Conservation (phyloP, 2,888 invertebrate species). For the Venustoraphidia nigricollis region DNA sequence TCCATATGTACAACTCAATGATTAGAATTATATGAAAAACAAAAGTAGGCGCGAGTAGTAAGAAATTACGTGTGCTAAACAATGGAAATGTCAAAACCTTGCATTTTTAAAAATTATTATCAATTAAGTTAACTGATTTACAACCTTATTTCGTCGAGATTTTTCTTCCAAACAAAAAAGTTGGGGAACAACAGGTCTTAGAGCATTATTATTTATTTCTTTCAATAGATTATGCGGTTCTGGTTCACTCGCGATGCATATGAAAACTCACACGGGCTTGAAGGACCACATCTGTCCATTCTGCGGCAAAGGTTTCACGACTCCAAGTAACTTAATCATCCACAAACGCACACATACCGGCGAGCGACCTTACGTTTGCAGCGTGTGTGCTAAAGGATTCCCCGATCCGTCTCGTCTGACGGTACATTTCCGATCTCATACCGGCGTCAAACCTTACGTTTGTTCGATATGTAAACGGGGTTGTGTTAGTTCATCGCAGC, state of each 20-base stretch:
- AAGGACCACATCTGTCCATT: conserved; percentile 26
- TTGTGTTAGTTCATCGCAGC: conserved; percentile 26
- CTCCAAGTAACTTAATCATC: conserved; percentile 25
- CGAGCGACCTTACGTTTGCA: conserved; percentile 26
- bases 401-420: conserved; percentile 32
- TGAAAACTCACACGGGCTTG: conserved; percentile 31
- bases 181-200: too few species aligned
- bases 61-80: too few species aligned
- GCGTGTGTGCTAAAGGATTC: conserved; percentile 31
- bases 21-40: too few species aligned
- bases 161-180: too few species aligned
- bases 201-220: too few species aligned
- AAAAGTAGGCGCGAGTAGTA: too few species aligned
- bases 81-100: too few species aligned
- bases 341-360: conserved; percentile 27
- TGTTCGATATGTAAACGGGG: conserved; percentile 24
- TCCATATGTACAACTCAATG: too few species aligned
- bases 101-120: too few species aligned
- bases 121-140: too few species aligned
- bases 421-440: conserved; percentile 31
- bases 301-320: conserved; percentile 27
- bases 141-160: too few species aligned
- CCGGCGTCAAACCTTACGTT: conserved; percentile 29
- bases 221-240: conserved; percentile 23
- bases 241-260: conserved; percentile 29